Conservation (phyloP, 2,888 invertebrate genomes). For the Galerucella nymphaeae region DNA sequence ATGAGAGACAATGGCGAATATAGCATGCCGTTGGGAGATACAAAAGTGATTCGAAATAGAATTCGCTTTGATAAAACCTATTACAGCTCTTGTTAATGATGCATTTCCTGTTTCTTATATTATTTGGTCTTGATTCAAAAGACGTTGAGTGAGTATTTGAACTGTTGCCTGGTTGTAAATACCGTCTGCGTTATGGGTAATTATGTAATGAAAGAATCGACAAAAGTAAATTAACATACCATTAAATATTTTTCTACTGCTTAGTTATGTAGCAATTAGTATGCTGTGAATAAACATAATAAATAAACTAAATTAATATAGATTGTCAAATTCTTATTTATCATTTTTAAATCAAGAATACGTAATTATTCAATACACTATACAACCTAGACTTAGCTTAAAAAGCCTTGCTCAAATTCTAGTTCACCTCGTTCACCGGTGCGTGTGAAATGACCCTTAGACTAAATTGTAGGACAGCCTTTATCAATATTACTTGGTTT, state of each 20-base stretch:
- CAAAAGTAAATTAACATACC: not conserved
- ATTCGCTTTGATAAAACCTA: conserved; percentile 36
- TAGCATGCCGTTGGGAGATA: conserved; percentile 29
- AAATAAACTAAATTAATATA: not conserved
- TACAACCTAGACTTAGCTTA: too few species aligned
- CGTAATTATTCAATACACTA: too few species aligned
- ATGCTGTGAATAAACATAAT: not conserved
- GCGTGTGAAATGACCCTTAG: too few species aligned
- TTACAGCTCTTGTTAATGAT: conserved; percentile 29
- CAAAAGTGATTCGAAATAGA: conserved; percentile 35
- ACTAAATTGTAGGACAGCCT: too few species aligned
- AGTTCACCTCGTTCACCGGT: too few species aligned
- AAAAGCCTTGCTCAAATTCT: too few species aligned
- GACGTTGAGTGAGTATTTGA: conserved; percentile 25
- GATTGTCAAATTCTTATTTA: too few species aligned
- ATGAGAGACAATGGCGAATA: conserved; percentile 37
- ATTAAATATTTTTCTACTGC: not conserved
- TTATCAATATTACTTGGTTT: too few species aligned
- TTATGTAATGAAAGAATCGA: conserved; percentile 26
- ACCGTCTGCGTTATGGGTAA: conserved; percentile 19
- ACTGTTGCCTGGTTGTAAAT: conserved; percentile 7
- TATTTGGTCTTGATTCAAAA: conserved; percentile 8
- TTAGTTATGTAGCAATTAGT: conserved; percentile 1
- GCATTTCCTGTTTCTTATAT: conserved; percentile 33
- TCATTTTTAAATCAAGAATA: too few species aligned